phyloP scores from a whole-genome alignment of 2,113 vertebrate genomes.

The Vidua chalybeata region DNA sequence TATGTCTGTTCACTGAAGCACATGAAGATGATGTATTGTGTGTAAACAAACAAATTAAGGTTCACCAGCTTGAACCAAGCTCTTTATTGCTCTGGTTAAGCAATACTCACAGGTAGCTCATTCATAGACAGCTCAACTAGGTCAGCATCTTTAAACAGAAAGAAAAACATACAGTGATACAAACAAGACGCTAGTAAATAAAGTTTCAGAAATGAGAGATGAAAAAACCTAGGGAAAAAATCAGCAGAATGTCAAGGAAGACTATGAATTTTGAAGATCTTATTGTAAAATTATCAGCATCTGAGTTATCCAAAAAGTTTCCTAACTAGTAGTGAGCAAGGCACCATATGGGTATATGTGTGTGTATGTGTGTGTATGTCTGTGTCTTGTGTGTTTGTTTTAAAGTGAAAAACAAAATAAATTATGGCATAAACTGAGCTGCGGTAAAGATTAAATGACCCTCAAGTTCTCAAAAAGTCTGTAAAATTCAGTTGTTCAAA shows the following conservation, averaged over 20 bases:
- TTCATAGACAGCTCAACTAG: neutral
- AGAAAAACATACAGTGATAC: neutral
- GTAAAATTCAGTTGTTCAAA: neutral
- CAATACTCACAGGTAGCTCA: neutral
- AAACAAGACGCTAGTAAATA: neutral
- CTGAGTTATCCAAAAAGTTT: neutral
- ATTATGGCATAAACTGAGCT: neutral
- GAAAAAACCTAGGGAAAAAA: neutral
- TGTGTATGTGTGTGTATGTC: neutral
- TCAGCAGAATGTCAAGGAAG: neutral
- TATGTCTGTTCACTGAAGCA: neutral
- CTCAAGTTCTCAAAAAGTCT: neutral
- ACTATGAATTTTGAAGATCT: neutral
- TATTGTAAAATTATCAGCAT: neutral
- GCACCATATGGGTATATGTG: neutral
- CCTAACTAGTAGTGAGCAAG: neutral
- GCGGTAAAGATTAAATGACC: neutral
- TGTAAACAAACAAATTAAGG: neutral
- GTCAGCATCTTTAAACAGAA: neutral
- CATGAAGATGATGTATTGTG: neutral
- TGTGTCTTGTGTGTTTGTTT: neutral
- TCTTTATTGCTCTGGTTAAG: neutral
- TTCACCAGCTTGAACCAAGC: neutral
- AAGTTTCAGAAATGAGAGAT: neutral
- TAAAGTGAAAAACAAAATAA: neutral